Evolutionary conservation across 2,113 vertebrate species (phyloP).

Genomic region (Semnornis frantzii): DNA sequence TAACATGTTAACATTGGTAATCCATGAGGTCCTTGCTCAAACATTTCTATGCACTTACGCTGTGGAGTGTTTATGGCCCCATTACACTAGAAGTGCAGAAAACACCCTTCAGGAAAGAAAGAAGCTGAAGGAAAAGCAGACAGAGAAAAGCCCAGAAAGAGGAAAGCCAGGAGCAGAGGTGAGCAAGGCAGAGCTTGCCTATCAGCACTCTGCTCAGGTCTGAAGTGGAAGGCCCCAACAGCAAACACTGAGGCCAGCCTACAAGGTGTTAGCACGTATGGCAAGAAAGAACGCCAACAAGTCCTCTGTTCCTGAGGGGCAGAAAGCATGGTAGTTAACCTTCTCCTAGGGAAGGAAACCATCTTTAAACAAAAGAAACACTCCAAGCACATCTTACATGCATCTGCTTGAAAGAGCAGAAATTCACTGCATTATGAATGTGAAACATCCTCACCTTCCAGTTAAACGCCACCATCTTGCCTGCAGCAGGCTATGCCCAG

Average conservation of each 20-base stretch:
- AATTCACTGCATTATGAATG: not conserved
- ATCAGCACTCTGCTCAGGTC: not conserved
- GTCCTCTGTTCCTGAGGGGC: not conserved
- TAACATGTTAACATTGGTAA: not conserved
- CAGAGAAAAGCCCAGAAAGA: not conserved
- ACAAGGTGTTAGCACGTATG: accelerated
- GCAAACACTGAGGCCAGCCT: not conserved
- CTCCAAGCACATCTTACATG: not conserved
- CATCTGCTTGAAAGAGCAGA: not conserved
- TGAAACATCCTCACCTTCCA: slow-evolving; percentile 57
- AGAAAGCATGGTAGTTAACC: not conserved
- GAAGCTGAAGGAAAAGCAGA: not conserved
- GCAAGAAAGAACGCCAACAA: not conserved
- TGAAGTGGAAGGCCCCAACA: not conserved
- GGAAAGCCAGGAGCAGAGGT: not conserved
- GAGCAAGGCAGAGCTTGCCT: not conserved
- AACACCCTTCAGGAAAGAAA: not conserved
- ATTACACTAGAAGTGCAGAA: not conserved
- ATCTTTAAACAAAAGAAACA: not conserved
- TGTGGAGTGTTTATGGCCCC: not conserved
- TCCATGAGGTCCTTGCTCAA: not conserved
- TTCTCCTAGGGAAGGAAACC: not conserved
- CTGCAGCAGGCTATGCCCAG: not conserved
- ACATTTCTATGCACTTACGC: not conserved
- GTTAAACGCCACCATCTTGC: slow-evolving; percentile 61